These are phyloP conservation scores for Penaeus vannamei DNA, from an alignment of 1,140 invertebrate species.

Conservation along the genomic window DNA sequence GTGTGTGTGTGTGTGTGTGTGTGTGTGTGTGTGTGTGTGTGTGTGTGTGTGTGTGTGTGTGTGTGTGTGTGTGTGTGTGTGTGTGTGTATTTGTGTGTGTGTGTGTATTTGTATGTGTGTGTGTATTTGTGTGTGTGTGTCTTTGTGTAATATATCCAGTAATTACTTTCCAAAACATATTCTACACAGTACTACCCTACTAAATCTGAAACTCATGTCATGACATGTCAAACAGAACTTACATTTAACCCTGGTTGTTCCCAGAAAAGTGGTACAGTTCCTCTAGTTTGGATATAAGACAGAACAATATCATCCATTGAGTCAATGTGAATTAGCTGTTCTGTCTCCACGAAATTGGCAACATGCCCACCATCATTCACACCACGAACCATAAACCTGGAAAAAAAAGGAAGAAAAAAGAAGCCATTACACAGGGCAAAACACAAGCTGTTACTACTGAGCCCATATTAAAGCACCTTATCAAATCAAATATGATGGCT, in stretches of 20 bases:
- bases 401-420: constrained; percentile 55
- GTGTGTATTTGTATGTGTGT: no score
- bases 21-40: no score
- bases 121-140: no score
- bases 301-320: constrained; percentile 76
- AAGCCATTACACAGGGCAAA: constrained; percentile 59
- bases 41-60: no score
- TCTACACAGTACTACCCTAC: no score
- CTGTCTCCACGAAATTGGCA: constrained; percentile 99
- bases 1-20: no score
- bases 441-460: neutral
- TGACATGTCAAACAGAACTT: constrained; percentile 52
- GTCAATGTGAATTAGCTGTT: constrained; percentile 95
- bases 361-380: constrained; percentile 99
- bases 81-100: no score
- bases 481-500: neutral
- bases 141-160: no score
- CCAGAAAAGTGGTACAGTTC: constrained; percentile 98
- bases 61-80: no score
- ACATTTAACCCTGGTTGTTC: constrained; percentile 98
- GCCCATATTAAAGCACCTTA: neutral
- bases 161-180: no score
- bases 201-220: no score
- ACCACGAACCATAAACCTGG: constrained; percentile 96
- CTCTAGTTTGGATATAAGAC: constrained; percentile 84